Conservation (phyloP, 2,888 invertebrate genomes). For the Torymus tubicola region DNA sequence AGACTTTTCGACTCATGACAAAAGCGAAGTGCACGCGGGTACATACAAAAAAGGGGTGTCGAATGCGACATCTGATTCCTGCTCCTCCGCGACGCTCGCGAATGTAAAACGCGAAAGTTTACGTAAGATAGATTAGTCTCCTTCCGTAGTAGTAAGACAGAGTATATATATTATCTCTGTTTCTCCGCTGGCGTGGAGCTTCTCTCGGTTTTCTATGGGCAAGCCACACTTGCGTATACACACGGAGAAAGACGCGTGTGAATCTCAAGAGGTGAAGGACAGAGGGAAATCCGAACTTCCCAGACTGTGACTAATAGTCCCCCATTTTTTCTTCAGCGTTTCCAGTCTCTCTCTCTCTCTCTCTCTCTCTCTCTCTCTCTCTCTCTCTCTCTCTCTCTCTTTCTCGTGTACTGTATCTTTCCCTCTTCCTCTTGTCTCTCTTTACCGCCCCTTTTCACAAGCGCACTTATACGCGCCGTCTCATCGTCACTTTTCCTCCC, state of each 20-base stretch:
- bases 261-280: conserved; percentile 31
- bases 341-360: not conserved
- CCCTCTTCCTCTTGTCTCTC: conserved; percentile 26
- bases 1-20: too few species aligned
- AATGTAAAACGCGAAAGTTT: too few species aligned
- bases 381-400: not conserved
- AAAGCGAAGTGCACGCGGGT: too few species aligned
- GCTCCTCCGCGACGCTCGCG: too few species aligned
- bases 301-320: conserved; percentile 53
- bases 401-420: conserved; percentile 4
- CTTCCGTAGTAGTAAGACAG: too few species aligned
- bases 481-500: conserved; percentile 7
- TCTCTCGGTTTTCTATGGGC: not conserved
- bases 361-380: conserved; percentile 38
- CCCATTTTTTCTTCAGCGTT: conserved; percentile 37
- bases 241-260: not conserved
- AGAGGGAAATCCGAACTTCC: conserved; percentile 49
- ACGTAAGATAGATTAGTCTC: too few species aligned
- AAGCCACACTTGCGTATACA: conserved; percentile 13
- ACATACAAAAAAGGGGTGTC: too few species aligned
- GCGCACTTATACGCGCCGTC: too few species aligned
- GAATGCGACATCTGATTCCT: too few species aligned
- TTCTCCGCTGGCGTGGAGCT: too few species aligned
- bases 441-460: conserved; percentile 2
- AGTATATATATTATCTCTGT: too few species aligned